These are phyloP conservation scores for Anthophora plumipes DNA, from an alignment of 2,888 invertebrate genomes.

Conservation along the genomic window DNA sequence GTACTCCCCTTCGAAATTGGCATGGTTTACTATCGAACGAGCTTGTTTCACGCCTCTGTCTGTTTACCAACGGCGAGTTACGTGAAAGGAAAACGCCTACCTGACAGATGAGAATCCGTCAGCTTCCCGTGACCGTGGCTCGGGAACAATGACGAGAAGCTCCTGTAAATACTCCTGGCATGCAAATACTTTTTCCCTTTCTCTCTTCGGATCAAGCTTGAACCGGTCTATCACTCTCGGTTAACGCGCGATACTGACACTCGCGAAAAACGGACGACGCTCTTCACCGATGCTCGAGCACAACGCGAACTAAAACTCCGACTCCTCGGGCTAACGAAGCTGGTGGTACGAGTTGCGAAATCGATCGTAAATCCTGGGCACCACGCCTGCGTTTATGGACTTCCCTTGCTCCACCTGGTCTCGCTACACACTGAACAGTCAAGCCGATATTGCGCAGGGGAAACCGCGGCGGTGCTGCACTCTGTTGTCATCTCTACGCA, in stretches of 20 bases:
- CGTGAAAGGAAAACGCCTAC: constrained; percentile 1
- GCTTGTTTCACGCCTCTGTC: too few relatives aligned
- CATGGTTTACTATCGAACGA: background rate
- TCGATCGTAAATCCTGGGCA: constrained; percentile 50
- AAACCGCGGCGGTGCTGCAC: constrained; percentile 28
- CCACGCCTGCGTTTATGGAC: constrained; percentile 58
- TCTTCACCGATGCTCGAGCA: constrained; percentile 51
- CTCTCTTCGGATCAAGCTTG: constrained; percentile 30
- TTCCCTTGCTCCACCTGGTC: constrained; percentile 47
- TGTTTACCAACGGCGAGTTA: background rate
- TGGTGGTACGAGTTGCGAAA: constrained; percentile 25
- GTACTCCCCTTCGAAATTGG: background rate
- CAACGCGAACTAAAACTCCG: constrained; percentile 55
- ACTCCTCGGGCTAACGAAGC: constrained; percentile 1
- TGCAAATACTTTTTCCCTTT: constrained; percentile 33
- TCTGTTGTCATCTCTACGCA: constrained; percentile 6
- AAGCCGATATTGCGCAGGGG: constrained; percentile 17
- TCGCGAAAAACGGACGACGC: constrained; percentile 31
- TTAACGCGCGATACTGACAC: background rate
- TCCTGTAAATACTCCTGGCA: constrained; percentile 46
- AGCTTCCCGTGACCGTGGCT: constrained; percentile 53
- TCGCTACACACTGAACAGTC: constrained; percentile 19
- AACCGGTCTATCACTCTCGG: constrained; percentile 8
- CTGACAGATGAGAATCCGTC: constrained; percentile 58
- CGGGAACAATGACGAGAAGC: constrained; percentile 42